Conservation (phyloP, 2,797 vertebrate genomes). For the Macropus fuliginosus region DNA sequence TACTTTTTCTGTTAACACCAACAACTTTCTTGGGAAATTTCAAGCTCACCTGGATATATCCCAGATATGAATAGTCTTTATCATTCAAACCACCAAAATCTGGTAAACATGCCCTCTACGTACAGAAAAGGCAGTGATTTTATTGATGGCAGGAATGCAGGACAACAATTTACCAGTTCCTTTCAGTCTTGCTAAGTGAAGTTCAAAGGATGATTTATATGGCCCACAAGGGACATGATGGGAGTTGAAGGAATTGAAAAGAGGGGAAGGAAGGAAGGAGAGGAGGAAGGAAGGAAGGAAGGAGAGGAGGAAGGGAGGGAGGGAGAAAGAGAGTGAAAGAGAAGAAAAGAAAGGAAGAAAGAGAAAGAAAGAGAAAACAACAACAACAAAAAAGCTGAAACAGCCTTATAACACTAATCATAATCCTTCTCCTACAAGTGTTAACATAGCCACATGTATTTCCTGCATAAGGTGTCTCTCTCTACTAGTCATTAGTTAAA, state of each 20-base stretch:
- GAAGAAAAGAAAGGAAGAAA: no score
- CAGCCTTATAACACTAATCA: no score
- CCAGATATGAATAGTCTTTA: not conserved
- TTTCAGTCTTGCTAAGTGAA: not conserved
- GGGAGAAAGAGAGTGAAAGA: no score
- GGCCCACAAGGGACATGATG: not conserved
- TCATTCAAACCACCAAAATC: not conserved
- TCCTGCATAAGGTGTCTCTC: not conserved
- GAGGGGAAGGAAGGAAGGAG: fast-evolving
- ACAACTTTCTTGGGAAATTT: not conserved
- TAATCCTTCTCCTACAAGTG: no score
- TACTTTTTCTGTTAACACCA: not conserved
- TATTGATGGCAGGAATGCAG: not conserved
- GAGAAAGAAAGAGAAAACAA: no score
- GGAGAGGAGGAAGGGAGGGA: no score
- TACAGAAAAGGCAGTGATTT: not conserved
- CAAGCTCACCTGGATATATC: not conserved
- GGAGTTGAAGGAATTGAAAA: not conserved
- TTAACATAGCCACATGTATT: no score
- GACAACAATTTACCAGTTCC: not conserved
- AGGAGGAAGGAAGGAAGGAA: no score
- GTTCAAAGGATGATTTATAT: not conserved
- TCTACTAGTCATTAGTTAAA: not conserved
- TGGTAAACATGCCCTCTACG: not conserved
- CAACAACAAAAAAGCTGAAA: no score